Percentiles rank a stretch among this genome's conserved stretches.
Evolutionary conservation across 2,797 vertebrate species (phyloP).

Genomic region (Chelon labrosus): DNA sequence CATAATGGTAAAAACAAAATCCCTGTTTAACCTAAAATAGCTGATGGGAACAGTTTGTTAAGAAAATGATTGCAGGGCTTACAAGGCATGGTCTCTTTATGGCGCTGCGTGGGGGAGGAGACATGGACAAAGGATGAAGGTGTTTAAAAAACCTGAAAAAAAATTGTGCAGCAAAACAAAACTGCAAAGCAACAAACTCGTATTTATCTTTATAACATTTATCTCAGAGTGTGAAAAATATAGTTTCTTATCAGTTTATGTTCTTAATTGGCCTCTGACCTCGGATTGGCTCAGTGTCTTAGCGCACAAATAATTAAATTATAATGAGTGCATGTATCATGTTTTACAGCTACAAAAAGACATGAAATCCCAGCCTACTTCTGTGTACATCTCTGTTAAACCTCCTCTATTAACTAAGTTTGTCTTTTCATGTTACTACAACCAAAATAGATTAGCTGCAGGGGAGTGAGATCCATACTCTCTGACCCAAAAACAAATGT

Average conservation of each 20-base stretch:
- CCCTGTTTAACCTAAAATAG: too few relatives aligned
- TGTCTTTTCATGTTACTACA: conserved; percentile 24
- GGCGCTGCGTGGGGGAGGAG: too few relatives aligned
- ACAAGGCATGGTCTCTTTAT: too few relatives aligned
- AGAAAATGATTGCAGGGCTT: too few relatives aligned
- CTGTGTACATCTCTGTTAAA: conserved; percentile 21
- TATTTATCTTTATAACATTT: too few relatives aligned
- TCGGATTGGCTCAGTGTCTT: neutral
- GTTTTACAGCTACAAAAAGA: neutral
- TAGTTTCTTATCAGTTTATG: conserved; percentile 10
- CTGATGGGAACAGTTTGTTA: too few relatives aligned
- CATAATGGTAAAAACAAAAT: neutral
- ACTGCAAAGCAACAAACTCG: neutral
- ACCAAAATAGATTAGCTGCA: conserved; percentile 44
- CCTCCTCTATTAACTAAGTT: conserved; percentile 7
- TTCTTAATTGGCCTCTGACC: neutral
- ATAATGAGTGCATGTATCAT: neutral
- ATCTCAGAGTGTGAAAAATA: too few relatives aligned
- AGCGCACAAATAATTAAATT: neutral
- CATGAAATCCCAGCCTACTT: neutral
- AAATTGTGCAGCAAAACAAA: too few relatives aligned
- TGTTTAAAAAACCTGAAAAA: too few relatives aligned
- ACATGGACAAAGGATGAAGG: too few relatives aligned
- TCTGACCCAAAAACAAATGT: conserved; percentile 24
- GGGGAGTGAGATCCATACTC: conserved; percentile 23